phyloP scores from a whole-genome alignment of 2,888 invertebrate species.

The Eretmocerus hayati region DNA sequence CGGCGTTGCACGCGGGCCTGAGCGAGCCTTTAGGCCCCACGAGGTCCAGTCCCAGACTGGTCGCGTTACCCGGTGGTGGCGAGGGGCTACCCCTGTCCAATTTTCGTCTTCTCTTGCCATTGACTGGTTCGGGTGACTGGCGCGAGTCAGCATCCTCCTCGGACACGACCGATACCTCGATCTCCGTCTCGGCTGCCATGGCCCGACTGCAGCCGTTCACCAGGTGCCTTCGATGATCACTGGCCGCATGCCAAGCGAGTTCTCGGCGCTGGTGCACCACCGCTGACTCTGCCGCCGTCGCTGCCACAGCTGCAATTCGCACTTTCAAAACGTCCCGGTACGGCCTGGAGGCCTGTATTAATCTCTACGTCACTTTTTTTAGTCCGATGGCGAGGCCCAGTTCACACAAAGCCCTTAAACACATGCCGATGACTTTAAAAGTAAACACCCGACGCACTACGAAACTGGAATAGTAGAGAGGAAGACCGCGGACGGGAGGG shows the following conservation, averaged over 20 bases:
- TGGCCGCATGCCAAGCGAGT: neutral
- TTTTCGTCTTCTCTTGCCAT: too few species aligned
- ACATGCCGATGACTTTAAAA: too few species aligned
- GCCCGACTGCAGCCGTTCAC: neutral
- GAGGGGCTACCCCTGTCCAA: constrained; percentile 41
- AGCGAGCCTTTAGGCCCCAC: constrained; percentile 27
- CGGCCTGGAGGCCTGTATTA: too few species aligned
- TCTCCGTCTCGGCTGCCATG: constrained; percentile 45
- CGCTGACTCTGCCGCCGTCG: neutral
- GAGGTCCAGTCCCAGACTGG: constrained; percentile 17
- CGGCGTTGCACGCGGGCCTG: constrained; percentile 56
- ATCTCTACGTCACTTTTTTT: too few species aligned
- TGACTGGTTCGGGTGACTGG: too few species aligned
- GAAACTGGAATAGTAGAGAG: neutral
- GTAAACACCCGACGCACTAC: neutral
- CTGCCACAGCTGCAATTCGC: neutral
- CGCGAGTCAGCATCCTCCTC: constrained; percentile 45
- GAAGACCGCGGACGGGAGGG: neutral
- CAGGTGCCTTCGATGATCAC: too few species aligned
- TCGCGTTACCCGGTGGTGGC: constrained; percentile 24
- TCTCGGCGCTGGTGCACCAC: neutral
- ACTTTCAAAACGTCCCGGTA: neutral
- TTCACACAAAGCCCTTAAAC: too few species aligned
- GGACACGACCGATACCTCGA: constrained; percentile 44
- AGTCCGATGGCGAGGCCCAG: too few species aligned